phyloP scores from a whole-genome alignment of 2,888 invertebrate species.

The Drosophila mettleri region DNA sequence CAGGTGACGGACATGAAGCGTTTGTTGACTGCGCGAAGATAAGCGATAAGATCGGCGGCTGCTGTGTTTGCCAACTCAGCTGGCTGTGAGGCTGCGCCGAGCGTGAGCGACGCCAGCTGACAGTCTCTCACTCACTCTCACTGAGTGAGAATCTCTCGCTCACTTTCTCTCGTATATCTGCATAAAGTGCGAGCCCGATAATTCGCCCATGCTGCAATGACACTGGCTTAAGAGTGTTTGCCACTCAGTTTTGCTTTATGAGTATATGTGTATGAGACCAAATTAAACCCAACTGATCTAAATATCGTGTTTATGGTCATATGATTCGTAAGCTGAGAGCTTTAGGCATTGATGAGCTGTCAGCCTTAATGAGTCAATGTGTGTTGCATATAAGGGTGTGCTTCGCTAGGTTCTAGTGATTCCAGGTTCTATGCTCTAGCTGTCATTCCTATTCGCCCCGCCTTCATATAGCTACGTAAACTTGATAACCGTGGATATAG shows the following conservation, averaged over 20 bases:
- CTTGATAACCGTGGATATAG: no score
- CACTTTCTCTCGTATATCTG: background rate
- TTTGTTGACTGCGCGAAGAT: conserved; percentile 57
- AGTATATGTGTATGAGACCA: no score
- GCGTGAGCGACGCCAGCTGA: conserved; percentile 19
- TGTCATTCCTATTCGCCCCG: no score
- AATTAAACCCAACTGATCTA: no score
- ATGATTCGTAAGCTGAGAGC: no score
- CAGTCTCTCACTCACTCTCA: conserved; percentile 22
- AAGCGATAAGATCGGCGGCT: conserved; percentile 68
- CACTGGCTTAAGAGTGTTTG: conserved; percentile 1
- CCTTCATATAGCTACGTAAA: no score
- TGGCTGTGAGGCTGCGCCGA: conserved; percentile 17
- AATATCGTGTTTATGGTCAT: no score
- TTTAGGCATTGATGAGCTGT: no score
- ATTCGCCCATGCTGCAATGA: conserved; percentile 3
- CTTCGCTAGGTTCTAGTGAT: no score
- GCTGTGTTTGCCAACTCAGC: conserved; percentile 49
- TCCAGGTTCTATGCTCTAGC: no score
- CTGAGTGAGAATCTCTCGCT: background rate
- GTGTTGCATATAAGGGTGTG: no score
- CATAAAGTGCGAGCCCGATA: background rate
- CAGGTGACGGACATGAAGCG: conserved; percentile 37
- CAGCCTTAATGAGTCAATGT: no score
- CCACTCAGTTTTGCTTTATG: background rate